Evolutionary conservation across 2,888 invertebrate genomes (phyloP).

Genomic region (Tholera decimalis): DNA sequence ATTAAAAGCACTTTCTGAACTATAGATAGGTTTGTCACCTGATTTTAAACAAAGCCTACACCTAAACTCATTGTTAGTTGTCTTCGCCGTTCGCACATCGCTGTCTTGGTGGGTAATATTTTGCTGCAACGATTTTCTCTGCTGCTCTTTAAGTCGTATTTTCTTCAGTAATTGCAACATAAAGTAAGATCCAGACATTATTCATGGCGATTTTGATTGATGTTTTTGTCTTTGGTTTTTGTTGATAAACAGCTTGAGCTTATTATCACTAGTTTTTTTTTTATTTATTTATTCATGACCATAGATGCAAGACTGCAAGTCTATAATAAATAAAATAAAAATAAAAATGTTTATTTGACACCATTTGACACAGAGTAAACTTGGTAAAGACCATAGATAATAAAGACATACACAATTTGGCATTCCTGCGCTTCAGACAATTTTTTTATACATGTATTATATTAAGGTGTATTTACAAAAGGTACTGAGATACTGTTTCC

Average conservation of each 20-base stretch:
- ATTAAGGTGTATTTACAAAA: too few species aligned
- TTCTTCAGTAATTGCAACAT: slow-evolving; percentile 50
- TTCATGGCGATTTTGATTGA: not conserved
- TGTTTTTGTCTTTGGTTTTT: not conserved
- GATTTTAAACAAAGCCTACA: slow-evolving; percentile 82
- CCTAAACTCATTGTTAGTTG: slow-evolving; percentile 69
- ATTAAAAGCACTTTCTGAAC: slow-evolving; percentile 59
- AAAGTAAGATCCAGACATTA: slow-evolving; percentile 55
- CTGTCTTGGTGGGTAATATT: not conserved
- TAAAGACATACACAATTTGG: too few species aligned
- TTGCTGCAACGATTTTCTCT: not conserved
- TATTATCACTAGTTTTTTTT: too few species aligned
- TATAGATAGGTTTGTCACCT: slow-evolving; percentile 75
- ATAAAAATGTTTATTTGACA: too few species aligned
- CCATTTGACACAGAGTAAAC: too few species aligned
- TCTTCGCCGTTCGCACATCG: not conserved
- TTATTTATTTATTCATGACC: not conserved
- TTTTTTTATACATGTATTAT: too few species aligned
- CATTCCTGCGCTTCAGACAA: too few species aligned
- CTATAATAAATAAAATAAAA: too few species aligned
- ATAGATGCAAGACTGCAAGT: too few species aligned
- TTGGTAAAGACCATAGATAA: too few species aligned
- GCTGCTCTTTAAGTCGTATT: slow-evolving; percentile 13
- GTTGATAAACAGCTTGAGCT: not conserved
- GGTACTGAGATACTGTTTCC: too few species aligned